Evolutionary conservation across 2,113 vertebrate genomes (phyloP).

Genomic region (Peromyscus maniculatus): DNA sequence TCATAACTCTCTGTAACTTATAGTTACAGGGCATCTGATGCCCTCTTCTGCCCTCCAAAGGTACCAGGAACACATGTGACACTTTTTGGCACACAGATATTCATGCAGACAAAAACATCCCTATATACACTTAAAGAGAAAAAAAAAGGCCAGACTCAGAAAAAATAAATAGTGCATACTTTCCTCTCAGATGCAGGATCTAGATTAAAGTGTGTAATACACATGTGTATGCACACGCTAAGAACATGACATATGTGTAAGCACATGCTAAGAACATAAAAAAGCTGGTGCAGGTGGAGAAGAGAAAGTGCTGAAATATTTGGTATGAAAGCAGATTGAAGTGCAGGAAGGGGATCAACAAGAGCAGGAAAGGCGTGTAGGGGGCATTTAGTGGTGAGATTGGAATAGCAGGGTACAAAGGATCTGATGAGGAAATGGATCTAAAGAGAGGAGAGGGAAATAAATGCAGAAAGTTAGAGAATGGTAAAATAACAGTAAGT

Average conservation of each 20-base stretch:
- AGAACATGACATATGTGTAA: not conserved
- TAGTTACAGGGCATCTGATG: not conserved
- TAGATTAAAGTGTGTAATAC: not conserved
- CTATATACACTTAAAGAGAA: not conserved
- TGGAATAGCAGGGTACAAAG: too few species aligned
- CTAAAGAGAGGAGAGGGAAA: not conserved
- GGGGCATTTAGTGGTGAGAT: not conserved
- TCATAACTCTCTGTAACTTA: not conserved
- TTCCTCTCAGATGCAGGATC: not conserved
- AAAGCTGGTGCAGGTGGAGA: not conserved
- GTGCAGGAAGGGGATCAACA: not conserved
- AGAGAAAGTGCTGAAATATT: too few species aligned
- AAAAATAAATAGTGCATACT: not conserved
- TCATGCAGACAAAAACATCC: too few species aligned
- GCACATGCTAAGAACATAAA: not conserved
- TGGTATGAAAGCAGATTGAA: not conserved
- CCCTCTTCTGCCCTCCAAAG: not conserved
- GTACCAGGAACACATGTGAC: not conserved
- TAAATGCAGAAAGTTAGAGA: not conserved
- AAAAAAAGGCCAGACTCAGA: not conserved
- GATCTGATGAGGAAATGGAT: not conserved
- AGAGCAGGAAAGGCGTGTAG: too few species aligned
- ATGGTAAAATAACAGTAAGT: not conserved
- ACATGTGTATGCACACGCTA: not conserved
- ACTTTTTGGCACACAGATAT: not conserved